Base-by-base conservation (phyloP, 1,140 invertebrate species). In the Drosophila sechellia region DNA sequence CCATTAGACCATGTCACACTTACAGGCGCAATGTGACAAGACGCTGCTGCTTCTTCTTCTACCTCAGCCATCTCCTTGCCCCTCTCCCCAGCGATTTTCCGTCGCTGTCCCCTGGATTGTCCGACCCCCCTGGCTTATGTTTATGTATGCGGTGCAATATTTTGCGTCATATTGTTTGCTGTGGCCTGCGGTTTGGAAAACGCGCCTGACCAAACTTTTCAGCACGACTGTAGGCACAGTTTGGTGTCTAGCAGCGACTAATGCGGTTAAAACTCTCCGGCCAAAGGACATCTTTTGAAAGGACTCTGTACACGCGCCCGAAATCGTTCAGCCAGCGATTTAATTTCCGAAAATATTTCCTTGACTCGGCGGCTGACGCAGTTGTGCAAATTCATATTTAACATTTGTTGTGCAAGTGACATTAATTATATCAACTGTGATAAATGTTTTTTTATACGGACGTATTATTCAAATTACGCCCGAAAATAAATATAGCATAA, bases 61-160 rank as follows among this genome's bases (percentile, higher is more conserved):
- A 35, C 15, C 12, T 65, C 45, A 48, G 56, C 56, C 31, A 35
- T 27, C 54, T 56, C 35, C 55, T 39, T 48, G 34, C 58, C 58
- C 5, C 25, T 66, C 63, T 31, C 35, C 25, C 27, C 42, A 2
- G 15, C 17, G 1, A 48, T 27, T 39, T 31, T 8, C 6, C 31
- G 6, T 10, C 31, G 2, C 31, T 3, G 17, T 31, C 6, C 31
- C 31, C 31, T 31, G 31, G 31, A 10, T 10, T 31, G 11, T 6
- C 45, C 27, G 27, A 0, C 20, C 13, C 39, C 39, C 56, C 53
- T 49, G 45, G 53, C 66, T 81, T 75, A 68, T 84, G 84, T 90
- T 89, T 89, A 89, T 89, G 84, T 89, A 84, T 87, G 79, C 70
- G 54, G 54, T 79, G 83, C 79, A 86, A 87, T 86, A 86, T 87